Conservation (phyloP, 2,797 vertebrate genomes). For the Xyrichtys novacula region DNA sequence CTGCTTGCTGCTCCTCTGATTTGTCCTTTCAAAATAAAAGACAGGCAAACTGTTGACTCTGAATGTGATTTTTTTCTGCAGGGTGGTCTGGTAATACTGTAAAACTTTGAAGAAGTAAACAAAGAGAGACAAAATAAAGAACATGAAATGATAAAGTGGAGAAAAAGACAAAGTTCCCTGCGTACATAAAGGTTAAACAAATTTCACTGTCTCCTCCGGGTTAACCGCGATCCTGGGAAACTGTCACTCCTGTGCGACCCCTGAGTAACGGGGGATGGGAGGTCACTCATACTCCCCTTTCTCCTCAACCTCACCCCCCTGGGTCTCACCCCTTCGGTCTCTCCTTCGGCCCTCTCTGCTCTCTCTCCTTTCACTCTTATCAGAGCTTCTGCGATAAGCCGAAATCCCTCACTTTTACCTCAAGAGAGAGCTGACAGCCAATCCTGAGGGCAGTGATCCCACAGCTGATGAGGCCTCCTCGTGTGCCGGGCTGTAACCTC, state of each 20-base stretch:
- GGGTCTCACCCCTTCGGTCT: slow-evolving; percentile 22
- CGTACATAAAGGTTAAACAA: neutral
- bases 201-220: neutral
- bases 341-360: slow-evolving; percentile 34
- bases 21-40: no score
- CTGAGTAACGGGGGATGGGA: slow-evolving; percentile 29
- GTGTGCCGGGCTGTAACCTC: slow-evolving; percentile 14
- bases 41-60: no score
- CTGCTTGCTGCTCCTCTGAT: no score
- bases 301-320: slow-evolving; percentile 16
- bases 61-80: no score
- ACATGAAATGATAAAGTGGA: neutral
- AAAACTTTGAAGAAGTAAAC: no score
- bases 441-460: slow-evolving; percentile 2
- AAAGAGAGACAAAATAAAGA: neutral
- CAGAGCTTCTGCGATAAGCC: slow-evolving; percentile 32
- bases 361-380: slow-evolving; percentile 47
- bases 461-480: slow-evolving; percentile 25
- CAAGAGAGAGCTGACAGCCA: slow-evolving; percentile 16
- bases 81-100: no score
- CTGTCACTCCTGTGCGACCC: slow-evolving; percentile 39
- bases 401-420: slow-evolving; percentile 26
- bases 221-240: slow-evolving; percentile 49
- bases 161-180: neutral
- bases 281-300: slow-evolving; percentile 32